These are phyloP conservation scores for Pomatorhinus ruficollis DNA, from an alignment of 2,113 vertebrate genomes.

Conservation along the genomic window DNA sequence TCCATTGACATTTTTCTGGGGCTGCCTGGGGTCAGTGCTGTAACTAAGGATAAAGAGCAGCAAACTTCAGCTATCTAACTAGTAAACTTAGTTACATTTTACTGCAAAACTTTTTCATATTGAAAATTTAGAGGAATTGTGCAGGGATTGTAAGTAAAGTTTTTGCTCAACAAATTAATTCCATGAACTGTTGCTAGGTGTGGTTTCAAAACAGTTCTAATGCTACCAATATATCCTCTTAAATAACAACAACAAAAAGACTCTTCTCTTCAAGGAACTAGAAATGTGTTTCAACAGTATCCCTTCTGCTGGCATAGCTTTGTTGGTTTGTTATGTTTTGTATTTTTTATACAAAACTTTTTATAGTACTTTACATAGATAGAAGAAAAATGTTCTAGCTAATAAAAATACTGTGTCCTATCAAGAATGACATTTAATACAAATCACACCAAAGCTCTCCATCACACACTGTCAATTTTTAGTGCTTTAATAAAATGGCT, in stretches of 20 bases:
- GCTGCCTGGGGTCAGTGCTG: background rate
- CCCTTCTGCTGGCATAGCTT: conserved; percentile 3
- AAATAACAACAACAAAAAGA: conserved; percentile 64
- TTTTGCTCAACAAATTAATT: conserved; percentile 4
- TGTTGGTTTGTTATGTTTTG: conserved; percentile 34
- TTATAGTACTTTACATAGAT: conserved; percentile 42
- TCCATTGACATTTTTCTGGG: background rate
- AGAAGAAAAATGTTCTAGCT: background rate
- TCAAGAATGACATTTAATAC: background rate
- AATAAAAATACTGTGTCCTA: conserved; percentile 11
- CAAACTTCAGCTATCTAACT: background rate
- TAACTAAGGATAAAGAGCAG: conserved; percentile 3
- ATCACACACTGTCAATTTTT: background rate
- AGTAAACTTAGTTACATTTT: background rate
- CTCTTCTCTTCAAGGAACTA: conserved; percentile 48
- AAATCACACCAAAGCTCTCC: background rate
- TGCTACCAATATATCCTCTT: conserved; percentile 37
- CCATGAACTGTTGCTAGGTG: conserved; percentile 55
- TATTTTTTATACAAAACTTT: too few relatives aligned
- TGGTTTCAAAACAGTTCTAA: conserved; percentile 62
- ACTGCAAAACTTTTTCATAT: background rate
- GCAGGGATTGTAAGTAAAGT: background rate
- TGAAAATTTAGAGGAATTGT: background rate
- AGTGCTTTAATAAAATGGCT: background rate
- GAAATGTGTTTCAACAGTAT: conserved; percentile 56